These are phyloP conservation scores for Mesorhabditis spiculigera DNA, from an alignment of 2,888 invertebrate species.

Conservation along the genomic window DNA sequence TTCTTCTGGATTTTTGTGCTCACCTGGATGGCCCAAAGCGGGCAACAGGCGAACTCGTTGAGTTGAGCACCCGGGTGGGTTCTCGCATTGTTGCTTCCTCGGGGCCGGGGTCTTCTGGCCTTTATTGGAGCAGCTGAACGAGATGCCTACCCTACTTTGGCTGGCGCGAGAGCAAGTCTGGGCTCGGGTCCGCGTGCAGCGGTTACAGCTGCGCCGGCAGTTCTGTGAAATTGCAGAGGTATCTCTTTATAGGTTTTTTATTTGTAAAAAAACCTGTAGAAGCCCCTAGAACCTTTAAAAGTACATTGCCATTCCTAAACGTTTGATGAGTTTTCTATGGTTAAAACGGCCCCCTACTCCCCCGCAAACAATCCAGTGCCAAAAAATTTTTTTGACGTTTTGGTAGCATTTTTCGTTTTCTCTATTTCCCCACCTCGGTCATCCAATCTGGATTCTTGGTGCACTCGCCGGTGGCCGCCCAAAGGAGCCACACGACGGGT, in stretches of 20 bases:
- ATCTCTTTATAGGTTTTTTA: too few relatives aligned
- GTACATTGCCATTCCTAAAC: too few relatives aligned
- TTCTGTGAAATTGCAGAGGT: slow-evolving; percentile 25
- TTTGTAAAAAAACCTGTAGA: too few relatives aligned
- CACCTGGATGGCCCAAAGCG: slow-evolving; percentile 31
- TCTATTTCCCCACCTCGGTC: slow-evolving; percentile 30
- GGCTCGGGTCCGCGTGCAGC: slow-evolving; percentile 35
- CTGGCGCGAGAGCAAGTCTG: slow-evolving; percentile 36
- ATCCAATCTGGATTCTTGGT: slow-evolving; percentile 46
- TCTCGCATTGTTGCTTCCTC: slow-evolving; percentile 24
- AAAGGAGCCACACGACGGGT: slow-evolving; percentile 29
- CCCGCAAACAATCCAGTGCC: too few relatives aligned
- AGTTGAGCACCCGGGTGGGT: slow-evolving; percentile 49
- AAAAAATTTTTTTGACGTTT: too few relatives aligned
- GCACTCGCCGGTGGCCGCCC: slow-evolving; percentile 43
- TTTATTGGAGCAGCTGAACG: background rate
- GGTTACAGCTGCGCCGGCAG: slow-evolving; percentile 45
- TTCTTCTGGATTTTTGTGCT: background rate
- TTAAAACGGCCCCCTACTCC: too few relatives aligned
- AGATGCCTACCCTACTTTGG: background rate
- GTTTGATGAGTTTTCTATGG: too few relatives aligned
- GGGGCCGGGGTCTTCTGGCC: slow-evolving; percentile 18
- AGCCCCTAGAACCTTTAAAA: too few relatives aligned
- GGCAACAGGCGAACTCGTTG: slow-evolving; percentile 53
- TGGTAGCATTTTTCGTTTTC: too few relatives aligned